Base-by-base conservation (phyloP, 2,113 vertebrate species). In the Hystrix brachyura region DNA sequence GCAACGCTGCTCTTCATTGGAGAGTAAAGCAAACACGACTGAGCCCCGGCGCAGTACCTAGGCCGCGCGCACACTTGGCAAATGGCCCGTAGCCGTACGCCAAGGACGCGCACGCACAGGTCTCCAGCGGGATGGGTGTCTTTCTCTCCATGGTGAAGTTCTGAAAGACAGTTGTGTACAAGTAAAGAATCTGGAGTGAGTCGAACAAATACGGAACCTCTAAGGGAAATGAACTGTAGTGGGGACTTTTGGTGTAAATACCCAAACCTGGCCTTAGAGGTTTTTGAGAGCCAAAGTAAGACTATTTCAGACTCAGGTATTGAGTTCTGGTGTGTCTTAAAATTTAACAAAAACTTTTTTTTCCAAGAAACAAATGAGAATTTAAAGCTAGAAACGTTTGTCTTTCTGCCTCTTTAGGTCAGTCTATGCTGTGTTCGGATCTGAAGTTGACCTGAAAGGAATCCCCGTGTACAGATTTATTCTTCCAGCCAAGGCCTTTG, bases 391-490 rank as follows among this genome's bases (percentile, higher is more conserved):
- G 53, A 79, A 76, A 7, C 91, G 14, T 38, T 29, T 29, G 34
- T 34, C 3, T 76, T 48, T 55, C 48, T 94, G n/a, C 84, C 1
- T 51, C n/a, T 79, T 55, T 97, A 99, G 99, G 98, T 99, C 99
- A 0, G 99, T 99, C 93, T 99, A 99, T 0, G 99, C 99, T 53
- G 92, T 97, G 29, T 99, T 98, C 96, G 53, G 95, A 2, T 0
- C 55, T 0, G 98, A 96, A 27, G 0, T 97, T 81, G 6, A 97
- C 0, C 98, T 99, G 97, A 99, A 99, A 97, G 99, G 99, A 90
- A 99, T 99, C 62, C 79, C 98, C 0, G 99, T 99, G n/a, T 99
- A 99, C 69, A 99, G 99, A 89, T 99, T 98, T 95, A 0, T 90
- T 15, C 98, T 99, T 64, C 98, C 98, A n/a, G 14, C 97, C 0